These are phyloP conservation scores for Spheniscus mendiculus DNA, from an alignment of 2,113 vertebrate species.

Conservation along the genomic window DNA sequence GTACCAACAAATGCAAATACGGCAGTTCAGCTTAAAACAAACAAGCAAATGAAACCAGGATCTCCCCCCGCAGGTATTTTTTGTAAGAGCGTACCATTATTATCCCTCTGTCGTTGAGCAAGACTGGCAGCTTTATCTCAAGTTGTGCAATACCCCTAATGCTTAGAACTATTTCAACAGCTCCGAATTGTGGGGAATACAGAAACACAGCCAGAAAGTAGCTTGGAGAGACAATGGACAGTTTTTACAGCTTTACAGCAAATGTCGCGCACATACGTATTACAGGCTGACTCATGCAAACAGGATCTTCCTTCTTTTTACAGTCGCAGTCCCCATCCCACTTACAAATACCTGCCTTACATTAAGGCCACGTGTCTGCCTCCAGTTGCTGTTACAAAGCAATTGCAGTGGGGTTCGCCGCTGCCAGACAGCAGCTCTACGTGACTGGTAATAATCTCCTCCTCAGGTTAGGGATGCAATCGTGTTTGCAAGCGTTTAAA, in stretches of 20 bases:
- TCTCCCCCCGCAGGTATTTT: background rate
- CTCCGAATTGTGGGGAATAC: accelerated
- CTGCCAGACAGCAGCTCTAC: background rate
- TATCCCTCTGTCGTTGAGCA: background rate
- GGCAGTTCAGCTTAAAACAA: background rate
- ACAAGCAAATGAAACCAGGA: background rate
- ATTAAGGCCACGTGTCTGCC: background rate
- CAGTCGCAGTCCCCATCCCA: accelerated
- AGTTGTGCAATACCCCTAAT: background rate
- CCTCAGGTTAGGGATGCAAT: background rate
- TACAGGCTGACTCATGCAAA: background rate
- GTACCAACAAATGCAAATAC: background rate
- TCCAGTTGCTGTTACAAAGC: background rate
- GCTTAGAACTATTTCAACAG: background rate
- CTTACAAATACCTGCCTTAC: background rate
- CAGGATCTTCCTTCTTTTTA: background rate
- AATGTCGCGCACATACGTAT: background rate
- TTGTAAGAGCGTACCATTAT: background rate
- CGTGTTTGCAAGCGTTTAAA: background rate
- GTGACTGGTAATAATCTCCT: background rate
- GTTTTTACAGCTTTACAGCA: background rate
- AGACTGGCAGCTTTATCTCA: background rate
- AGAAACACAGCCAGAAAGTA: background rate
- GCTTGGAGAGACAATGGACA: background rate
- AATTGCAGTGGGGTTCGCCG: background rate